Conservation (phyloP, 92 coral and sea anemone species). For the Siderastrea siderea region DNA sequence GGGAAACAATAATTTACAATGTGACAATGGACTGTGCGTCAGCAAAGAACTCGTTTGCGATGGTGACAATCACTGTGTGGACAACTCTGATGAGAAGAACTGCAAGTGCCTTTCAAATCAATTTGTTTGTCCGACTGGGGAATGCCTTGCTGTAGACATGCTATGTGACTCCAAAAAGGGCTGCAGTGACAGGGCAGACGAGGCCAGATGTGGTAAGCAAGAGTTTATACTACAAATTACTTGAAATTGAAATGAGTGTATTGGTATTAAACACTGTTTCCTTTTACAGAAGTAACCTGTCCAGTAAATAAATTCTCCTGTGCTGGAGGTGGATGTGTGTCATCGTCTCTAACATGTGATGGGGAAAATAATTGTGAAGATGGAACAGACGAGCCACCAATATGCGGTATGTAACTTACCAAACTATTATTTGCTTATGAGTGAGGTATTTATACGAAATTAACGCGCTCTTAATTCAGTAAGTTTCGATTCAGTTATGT, state of each 20-base stretch:
- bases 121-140: slow-evolving; percentile 75
- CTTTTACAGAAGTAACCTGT: slow-evolving; percentile 32
- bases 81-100: slow-evolving; percentile 80
- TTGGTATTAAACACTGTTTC: background rate
- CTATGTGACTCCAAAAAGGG: slow-evolving; percentile 59
- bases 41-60: slow-evolving; percentile 80
- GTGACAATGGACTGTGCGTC: slow-evolving; percentile 89
- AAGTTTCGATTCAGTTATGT: too few species aligned
- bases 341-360: slow-evolving; percentile 79
- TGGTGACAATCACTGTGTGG: slow-evolving; percentile 82
- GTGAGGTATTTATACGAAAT: background rate
- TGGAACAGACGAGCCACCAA: slow-evolving; percentile 76
- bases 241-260: background rate
- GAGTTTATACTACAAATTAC: background rate
- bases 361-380: slow-evolving; percentile 76
- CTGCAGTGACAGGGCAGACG: slow-evolving; percentile 64
- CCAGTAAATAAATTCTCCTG: slow-evolving; percentile 68
- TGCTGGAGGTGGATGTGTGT: slow-evolving; percentile 79
- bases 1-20: slow-evolving; percentile 64
- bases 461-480: too few species aligned
- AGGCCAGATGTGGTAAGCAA: slow-evolving; percentile 66
- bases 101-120: slow-evolving; percentile 67
- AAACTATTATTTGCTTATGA: slow-evolving; percentile 30
- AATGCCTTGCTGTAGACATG: slow-evolving; percentile 38
- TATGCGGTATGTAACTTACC: slow-evolving; percentile 63